phyloP scores from a whole-genome alignment of 2,113 vertebrate species.

The Nesoenas mayeri region DNA sequence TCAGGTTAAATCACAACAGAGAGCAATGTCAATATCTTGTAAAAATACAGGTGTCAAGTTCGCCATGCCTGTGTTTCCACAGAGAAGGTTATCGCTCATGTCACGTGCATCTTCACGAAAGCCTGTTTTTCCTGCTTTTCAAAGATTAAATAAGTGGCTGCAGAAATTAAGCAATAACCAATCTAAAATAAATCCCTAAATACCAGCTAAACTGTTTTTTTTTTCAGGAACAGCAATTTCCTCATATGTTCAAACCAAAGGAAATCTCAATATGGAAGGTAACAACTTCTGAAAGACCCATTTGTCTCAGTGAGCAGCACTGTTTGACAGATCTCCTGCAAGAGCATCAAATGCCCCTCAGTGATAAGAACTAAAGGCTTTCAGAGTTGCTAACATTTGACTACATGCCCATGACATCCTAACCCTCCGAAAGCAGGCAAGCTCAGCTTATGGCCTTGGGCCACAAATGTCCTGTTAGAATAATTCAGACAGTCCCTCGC shows the following conservation, averaged over 20 bases:
- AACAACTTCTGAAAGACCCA: background rate
- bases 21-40: fast-evolving
- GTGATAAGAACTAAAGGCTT: background rate
- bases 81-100: background rate
- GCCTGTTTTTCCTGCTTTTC: background rate
- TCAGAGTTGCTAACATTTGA: background rate
- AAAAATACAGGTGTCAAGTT: background rate
- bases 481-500: background rate
- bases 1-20: background rate
- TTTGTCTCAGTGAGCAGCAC: background rate
- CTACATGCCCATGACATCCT: background rate
- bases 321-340: background rate
- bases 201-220: background rate
- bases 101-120: background rate
- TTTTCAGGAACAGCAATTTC: background rate
- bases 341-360: background rate
- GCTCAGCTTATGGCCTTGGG: background rate
- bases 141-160: background rate
- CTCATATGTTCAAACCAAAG: background rate
- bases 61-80: background rate
- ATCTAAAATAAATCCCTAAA: background rate
- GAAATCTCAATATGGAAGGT: background rate
- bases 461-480: background rate
- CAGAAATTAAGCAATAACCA: background rate
- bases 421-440: background rate